Conservation (phyloP, 2,797 vertebrate genomes). For the Paedocypris micromegethes region DNA sequence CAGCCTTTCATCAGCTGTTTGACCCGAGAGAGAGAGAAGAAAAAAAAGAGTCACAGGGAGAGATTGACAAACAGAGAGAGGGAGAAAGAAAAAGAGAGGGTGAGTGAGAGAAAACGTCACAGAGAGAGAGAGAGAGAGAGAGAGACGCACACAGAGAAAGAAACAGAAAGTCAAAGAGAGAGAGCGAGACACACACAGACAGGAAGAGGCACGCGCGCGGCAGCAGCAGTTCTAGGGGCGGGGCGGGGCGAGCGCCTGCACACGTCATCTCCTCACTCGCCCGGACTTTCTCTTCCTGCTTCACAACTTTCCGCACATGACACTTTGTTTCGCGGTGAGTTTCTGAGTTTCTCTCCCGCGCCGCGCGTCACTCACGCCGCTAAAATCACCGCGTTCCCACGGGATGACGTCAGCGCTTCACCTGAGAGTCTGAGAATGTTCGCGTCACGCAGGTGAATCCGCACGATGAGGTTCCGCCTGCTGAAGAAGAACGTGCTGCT, state of each 20-base stretch:
- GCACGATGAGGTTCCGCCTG: conserved; percentile 65
- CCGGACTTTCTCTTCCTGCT: conserved; percentile 62
- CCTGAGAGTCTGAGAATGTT: neutral
- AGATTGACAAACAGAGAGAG: too few relatives aligned
- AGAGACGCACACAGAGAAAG: too few relatives aligned
- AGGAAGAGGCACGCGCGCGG: too few relatives aligned
- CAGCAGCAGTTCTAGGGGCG: neutral
- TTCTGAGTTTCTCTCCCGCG: neutral
- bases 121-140: too few relatives aligned
- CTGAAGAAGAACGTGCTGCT: conserved; percentile 58
- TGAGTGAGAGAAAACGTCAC: too few relatives aligned
- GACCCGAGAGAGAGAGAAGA: too few relatives aligned
- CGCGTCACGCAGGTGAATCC: neutral
- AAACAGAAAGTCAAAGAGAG: too few relatives aligned
- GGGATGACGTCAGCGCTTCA: conserved; percentile 6
- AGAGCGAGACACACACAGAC: too few relatives aligned
- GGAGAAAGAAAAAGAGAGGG: too few relatives aligned
- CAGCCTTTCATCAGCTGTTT: too few relatives aligned
- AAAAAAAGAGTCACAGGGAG: too few relatives aligned
- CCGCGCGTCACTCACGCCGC: too few relatives aligned
- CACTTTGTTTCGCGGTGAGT: conserved; percentile 16
- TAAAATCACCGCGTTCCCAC: neutral
- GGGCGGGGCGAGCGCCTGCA: conserved; percentile 37
- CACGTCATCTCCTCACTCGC: conserved; percentile 63
- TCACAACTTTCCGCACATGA: conserved; percentile 45